A percentile compares a stretch with the other conserved stretches of the same genome.
Conservation (phyloP, 1,140 invertebrate species). For the Palaemon carinicauda region DNA sequence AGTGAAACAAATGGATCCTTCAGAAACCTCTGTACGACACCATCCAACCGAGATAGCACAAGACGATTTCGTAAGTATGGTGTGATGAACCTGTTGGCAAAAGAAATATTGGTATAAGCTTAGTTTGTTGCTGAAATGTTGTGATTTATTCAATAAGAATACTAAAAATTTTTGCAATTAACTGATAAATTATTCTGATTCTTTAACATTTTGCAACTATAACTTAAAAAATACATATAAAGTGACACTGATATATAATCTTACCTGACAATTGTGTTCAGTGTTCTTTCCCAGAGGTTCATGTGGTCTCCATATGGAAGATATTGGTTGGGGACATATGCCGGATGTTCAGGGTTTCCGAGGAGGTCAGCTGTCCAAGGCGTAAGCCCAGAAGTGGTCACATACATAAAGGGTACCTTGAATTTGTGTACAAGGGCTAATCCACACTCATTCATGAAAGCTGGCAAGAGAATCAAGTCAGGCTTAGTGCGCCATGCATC, state of each 20-base stretch:
- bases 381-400: slow-evolving; percentile 56
- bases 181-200: not conserved
- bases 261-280: slow-evolving; percentile 59
- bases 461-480: slow-evolving; percentile 62
- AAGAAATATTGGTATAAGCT: not conserved
- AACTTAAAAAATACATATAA: not conserved
- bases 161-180: not conserved
- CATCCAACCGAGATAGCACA: slow-evolving; percentile 46
- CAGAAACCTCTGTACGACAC: slow-evolving; percentile 50
- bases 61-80: slow-evolving; percentile 44
- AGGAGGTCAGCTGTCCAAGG: slow-evolving; percentile 60
- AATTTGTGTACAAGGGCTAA: slow-evolving; percentile 66
- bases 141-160: too few relatives aligned
- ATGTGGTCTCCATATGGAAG: slow-evolving; percentile 58
- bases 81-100: slow-evolving; percentile 13
- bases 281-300: slow-evolving; percentile 59
- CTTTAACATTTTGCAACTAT: too few relatives aligned
- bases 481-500: slow-evolving; percentile 58
- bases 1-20: slow-evolving; percentile 59
- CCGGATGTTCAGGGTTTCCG: slow-evolving; percentile 59
- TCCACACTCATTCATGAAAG: slow-evolving; percentile 62
- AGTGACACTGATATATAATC: not conserved
- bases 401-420: slow-evolving; percentile 70
- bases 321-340: slow-evolving; percentile 59
- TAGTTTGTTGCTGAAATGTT: too few relatives aligned